Conservation (phyloP, 1,140 invertebrate species). For the Phthorimaea operculella region DNA sequence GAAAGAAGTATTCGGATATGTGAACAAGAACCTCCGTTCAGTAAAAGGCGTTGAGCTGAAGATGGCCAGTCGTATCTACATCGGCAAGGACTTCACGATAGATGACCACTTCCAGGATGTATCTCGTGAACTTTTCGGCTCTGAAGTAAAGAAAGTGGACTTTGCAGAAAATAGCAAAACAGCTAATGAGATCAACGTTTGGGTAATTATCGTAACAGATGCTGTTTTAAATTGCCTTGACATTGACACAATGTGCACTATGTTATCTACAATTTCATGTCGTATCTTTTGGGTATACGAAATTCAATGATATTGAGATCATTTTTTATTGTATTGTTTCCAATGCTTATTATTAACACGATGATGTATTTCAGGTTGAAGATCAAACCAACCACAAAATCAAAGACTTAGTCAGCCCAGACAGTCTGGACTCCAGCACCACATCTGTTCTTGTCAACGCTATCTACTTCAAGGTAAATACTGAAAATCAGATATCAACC, state of each 20-base stretch:
- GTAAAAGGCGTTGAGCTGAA: conserved; percentile 27
- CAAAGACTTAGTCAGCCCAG: conserved; percentile 71
- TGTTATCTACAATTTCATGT: too few relatives aligned
- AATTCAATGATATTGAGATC: too few relatives aligned
- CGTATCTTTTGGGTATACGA: too few relatives aligned
- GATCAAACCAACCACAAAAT: conserved; percentile 78
- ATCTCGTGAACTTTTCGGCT: conserved; percentile 23
- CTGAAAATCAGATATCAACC: neutral
- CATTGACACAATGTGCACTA: too few relatives aligned
- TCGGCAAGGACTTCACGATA: conserved; percentile 12
- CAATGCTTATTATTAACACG: too few relatives aligned
- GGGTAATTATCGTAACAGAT: conserved; percentile 60
- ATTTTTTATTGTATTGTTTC: too few relatives aligned
- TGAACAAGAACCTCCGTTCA: conserved; percentile 15
- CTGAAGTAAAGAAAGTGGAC: conserved; percentile 34
- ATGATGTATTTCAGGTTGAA: conserved; percentile 64
- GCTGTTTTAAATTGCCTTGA: too few relatives aligned
- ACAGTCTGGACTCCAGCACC: conserved; percentile 63
- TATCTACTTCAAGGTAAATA: conserved; percentile 45
- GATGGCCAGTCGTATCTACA: conserved; percentile 25
- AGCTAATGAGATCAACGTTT: conserved; percentile 43
- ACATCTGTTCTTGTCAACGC: conserved; percentile 71
- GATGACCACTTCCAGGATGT: conserved; percentile 21
- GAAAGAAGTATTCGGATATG: conserved; percentile 22
- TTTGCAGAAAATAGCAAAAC: conserved; percentile 29